Base-by-base conservation (phyloP, 2,888 invertebrate genomes). In the Heliconius ismenius region DNA sequence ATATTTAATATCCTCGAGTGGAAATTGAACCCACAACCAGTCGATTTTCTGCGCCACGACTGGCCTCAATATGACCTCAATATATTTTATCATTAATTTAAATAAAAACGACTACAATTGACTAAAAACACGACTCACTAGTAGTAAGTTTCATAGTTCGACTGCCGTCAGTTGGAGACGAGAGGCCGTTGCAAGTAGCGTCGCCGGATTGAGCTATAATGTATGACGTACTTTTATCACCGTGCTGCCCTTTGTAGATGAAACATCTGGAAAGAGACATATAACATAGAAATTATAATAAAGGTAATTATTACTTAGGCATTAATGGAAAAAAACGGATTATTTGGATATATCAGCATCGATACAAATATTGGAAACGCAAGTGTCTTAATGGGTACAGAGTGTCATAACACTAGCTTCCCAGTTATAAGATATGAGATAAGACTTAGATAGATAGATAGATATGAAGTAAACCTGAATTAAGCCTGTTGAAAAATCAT, bases 151-250 rank as follows among this genome's bases (percentile, higher is more conserved):
- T 96, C 95, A 98, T 97, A 24, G 96, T 97, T 32, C 96, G 94
- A 39, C 97, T 97, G 67, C 98, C 98, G 83, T 98, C 97, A 0
- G 95, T 95, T 1, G 97, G 95, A 1, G 96, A 96, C 24, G 96
- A 96, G 26, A 97, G 91, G 0, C 97, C 97, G 82, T 95, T 96
- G 89, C 97, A 97, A 0, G 97, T 96, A 18, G 97, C 97, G 87
- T 97, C 97, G 0, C 96, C 97, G 0, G 97, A 96, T 86, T 97
- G 97, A 0, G 97, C 97, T 1, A 97, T 95, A 79, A 95, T 95
- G 86, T 96, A 97, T 2, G 95, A 95, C 81, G 95, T 94, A 0
- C 87, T 87, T 65, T 91, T 91, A 79, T 91, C 92, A 3, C 87
- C 88, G 79, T 92, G 93, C 74, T 94, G 94, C 0, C 95, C 94